phyloP scores from a whole-genome alignment of 2,888 invertebrate genomes.

The Tolmerus cingulatus region DNA sequence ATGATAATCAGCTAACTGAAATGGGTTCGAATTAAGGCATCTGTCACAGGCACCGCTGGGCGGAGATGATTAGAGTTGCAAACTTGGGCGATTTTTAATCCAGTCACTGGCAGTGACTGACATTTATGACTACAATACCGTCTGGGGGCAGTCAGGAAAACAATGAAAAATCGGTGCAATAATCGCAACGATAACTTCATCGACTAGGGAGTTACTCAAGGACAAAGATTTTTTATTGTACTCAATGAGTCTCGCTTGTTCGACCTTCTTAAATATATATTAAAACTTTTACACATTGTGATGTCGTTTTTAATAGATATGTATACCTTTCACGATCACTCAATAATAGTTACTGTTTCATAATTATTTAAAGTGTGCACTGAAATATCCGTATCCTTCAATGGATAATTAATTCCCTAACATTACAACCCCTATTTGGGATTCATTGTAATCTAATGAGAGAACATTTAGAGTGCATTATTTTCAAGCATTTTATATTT shows the following conservation, averaged over 20 bases:
- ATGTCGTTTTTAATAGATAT: too few species aligned
- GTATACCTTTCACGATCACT: too few species aligned
- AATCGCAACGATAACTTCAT: not conserved
- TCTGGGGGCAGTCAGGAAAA: not conserved
- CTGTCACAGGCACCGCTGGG: slow-evolving; percentile 8
- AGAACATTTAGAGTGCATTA: too few species aligned
- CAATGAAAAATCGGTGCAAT: not conserved
- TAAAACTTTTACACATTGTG: too few species aligned
- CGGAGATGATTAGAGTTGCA: slow-evolving; percentile 10
- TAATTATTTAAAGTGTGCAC: too few species aligned
- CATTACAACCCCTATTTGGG: too few species aligned
- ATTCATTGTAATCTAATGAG: too few species aligned
- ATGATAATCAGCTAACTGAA: slow-evolving; percentile 20
- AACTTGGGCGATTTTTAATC: slow-evolving; percentile 13
- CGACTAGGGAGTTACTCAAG: not conserved
- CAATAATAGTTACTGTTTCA: too few species aligned
- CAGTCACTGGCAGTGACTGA: not conserved
- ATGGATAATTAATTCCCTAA: too few species aligned
- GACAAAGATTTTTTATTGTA: not conserved
- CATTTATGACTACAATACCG: not conserved
- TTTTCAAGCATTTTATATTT: too few species aligned
- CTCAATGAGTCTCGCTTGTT: not conserved
- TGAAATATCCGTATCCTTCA: too few species aligned
- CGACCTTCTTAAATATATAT: not conserved
- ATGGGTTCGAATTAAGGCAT: slow-evolving; percentile 21